Percentiles rank a stretch among this genome's conserved stretches.
Evolutionary conservation across 37 sponge, comb jelly and placozoan genomes (phyloP).

Genomic region (Chondrilla cf. caribensis): DNA sequence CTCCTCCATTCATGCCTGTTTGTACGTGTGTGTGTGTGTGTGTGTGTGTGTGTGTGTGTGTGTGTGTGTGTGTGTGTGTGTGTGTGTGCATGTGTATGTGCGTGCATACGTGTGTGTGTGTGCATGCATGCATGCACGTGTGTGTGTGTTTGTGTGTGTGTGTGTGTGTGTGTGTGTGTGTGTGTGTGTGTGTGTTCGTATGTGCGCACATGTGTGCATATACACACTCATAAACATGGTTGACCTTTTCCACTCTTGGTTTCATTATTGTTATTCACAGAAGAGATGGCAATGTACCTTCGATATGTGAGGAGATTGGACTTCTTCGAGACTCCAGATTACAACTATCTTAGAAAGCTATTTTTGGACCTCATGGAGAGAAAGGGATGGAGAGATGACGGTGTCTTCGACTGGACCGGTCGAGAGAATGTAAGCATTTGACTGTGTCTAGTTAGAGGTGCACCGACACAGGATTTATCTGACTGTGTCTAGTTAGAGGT

Average conservation of each 20-base stretch:
- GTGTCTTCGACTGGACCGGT: conserved; percentile 96
- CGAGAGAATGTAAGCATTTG: conserved; percentile 73
- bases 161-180: too few species aligned
- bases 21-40: conserved; percentile 8
- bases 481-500: too few species aligned
- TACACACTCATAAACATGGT: background rate
- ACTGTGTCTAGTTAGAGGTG: background rate
- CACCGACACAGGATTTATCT: too few species aligned
- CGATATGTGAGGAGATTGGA: conserved; percentile 94
- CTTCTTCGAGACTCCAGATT: conserved; percentile 97
- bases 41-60: background rate
- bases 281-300: conserved; percentile 92
- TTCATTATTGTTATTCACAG: conserved; percentile 55
- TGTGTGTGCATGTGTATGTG: background rate
- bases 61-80: background rate
- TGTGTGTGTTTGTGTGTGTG: too few species aligned
- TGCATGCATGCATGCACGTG: too few species aligned
- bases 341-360: conserved; percentile 85
- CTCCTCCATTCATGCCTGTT: background rate
- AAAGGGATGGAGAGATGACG: conserved; percentile 83
- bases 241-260: background rate
- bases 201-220: background rate
- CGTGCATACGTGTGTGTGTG: too few species aligned
- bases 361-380: conserved; percentile 87
- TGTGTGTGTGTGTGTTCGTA: too few species aligned